A percentile compares a stretch with the other conserved stretches of the same genome.
These are phyloP conservation scores for Ceramica pisi DNA, from an alignment of 2,888 invertebrate genomes.

Conservation along the genomic window DNA sequence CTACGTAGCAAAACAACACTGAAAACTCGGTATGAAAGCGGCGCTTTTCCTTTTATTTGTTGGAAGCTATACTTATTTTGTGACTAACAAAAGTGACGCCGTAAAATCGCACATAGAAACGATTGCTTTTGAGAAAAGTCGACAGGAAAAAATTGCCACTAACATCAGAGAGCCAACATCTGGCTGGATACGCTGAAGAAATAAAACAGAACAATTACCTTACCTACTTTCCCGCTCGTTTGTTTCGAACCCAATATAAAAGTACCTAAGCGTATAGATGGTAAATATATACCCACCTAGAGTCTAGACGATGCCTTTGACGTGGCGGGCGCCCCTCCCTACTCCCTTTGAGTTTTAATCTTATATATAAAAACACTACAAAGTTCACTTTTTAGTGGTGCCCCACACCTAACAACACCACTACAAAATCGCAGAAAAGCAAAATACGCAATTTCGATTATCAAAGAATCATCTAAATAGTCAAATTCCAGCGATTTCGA, in stretches of 20 bases:
- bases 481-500: too few relatives aligned
- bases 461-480: too few relatives aligned
- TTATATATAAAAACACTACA: too few relatives aligned
- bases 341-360: conserved; percentile 20
- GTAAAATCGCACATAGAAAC: conserved; percentile 7
- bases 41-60: conserved; percentile 30
- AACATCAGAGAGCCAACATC: background rate
- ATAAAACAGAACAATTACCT: conserved; percentile 3
- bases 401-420: too few relatives aligned
- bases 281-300: conserved; percentile 1
- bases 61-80: conserved; percentile 34
- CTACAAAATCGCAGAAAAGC: too few relatives aligned
- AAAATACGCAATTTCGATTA: too few relatives aligned
- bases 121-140: conserved; percentile 11
- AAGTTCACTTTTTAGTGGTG: too few relatives aligned
- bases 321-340: background rate
- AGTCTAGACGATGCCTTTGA: conserved; percentile 36
- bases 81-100: conserved; percentile 19
- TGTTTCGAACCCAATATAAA: conserved; percentile 10
- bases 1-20: conserved; percentile 18
- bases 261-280: conserved; percentile 9
- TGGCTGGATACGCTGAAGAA: background rate
- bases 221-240: conserved; percentile 1
- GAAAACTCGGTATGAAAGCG: conserved; percentile 25
- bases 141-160: conserved; percentile 5